Evolutionary conservation across 2,888 invertebrate genomes (phyloP).

Genomic region (Schizaphis graminum): DNA sequence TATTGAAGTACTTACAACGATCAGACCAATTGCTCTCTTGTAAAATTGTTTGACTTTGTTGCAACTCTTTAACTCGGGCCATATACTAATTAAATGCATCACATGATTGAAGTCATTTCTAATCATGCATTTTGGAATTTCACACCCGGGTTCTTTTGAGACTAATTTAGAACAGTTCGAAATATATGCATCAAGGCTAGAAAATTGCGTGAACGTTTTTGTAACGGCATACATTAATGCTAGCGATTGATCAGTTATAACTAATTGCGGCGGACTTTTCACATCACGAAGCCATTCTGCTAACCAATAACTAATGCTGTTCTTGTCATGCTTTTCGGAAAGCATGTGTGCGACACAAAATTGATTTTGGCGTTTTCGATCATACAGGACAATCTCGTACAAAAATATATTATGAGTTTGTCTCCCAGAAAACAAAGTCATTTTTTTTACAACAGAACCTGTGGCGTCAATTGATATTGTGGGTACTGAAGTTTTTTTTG

Average conservation of each 20-base stretch:
- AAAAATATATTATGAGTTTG: slow-evolving; percentile 2
- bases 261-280: neutral
- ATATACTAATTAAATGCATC: slow-evolving; percentile 7
- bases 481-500: neutral
- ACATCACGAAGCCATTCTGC: slow-evolving; percentile 37
- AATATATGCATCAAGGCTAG: slow-evolving; percentile 36
- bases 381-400: slow-evolving; percentile 22
- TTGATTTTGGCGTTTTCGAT: neutral
- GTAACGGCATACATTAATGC: slow-evolving; percentile 29
- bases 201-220: slow-evolving; percentile 13
- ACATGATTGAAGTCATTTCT: slow-evolving; percentile 8
- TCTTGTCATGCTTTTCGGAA: slow-evolving; percentile 4
- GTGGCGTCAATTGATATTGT: slow-evolving; percentile 29
- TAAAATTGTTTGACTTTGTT: neutral
- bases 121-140: slow-evolving; percentile 6
- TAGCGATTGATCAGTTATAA: slow-evolving; percentile 13
- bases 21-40: neutral
- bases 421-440: neutral
- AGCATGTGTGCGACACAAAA: slow-evolving; percentile 30
- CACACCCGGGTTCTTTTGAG: neutral
- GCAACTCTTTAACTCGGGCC: neutral
- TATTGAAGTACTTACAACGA: neutral
- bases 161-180: neutral
- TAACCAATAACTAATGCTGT: slow-evolving; percentile 17
- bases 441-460: slow-evolving; percentile 1